phyloP scores from a whole-genome alignment of 2,113 vertebrate genomes.

The Columbina picui region DNA sequence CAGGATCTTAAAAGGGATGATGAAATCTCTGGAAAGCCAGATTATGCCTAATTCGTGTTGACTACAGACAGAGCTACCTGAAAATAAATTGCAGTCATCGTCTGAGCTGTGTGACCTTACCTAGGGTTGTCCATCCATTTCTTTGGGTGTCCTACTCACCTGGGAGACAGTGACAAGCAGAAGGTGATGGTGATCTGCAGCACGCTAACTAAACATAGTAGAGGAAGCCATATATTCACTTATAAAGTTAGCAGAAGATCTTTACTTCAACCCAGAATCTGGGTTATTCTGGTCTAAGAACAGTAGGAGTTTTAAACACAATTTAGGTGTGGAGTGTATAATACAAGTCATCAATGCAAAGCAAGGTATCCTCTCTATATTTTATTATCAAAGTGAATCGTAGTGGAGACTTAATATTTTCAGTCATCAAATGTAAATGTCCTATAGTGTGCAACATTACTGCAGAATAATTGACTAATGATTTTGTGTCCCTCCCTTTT shows the following conservation, averaged over 20 bases:
- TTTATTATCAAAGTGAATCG: not conserved
- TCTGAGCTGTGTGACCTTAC: not conserved
- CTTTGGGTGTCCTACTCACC: not conserved
- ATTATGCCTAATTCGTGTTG: not conserved
- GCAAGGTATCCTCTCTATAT: not conserved
- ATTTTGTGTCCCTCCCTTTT: not conserved
- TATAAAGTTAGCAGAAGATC: not conserved
- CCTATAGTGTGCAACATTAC: not conserved
- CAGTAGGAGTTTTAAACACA: not conserved
- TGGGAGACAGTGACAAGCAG: not conserved
- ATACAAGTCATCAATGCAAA: not conserved
- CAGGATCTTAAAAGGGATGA: not conserved
- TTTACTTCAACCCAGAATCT: not conserved
- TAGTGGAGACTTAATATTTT: not conserved
- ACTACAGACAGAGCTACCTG: not conserved
- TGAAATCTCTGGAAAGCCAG: not conserved
- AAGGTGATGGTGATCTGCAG: not conserved
- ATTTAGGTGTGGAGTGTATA: not conserved
- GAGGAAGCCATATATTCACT: not conserved
- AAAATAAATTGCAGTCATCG: rapidly evolving
- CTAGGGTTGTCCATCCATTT: not conserved
- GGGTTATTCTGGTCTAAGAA: not conserved
- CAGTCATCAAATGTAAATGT: not conserved
- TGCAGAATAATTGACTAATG: not conserved
- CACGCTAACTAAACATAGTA: not conserved